These are phyloP conservation scores for Phyllostomus hastatus DNA, from an alignment of 2,113 vertebrate genomes.

Conservation along the genomic window DNA sequence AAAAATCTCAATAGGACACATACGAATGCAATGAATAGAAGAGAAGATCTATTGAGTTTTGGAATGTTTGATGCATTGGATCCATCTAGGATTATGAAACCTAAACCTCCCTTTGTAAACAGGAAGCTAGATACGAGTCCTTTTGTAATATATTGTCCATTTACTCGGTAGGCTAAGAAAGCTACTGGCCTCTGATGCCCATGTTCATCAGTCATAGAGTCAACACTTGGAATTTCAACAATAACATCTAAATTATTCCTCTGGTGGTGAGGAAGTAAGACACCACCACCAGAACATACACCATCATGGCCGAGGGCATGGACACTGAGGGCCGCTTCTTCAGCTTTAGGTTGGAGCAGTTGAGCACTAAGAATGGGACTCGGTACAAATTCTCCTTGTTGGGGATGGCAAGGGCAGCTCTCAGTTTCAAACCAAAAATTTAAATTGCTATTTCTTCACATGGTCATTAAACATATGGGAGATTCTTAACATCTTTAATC, in stretches of 20 bases:
- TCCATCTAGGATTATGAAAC: constrained; percentile 97
- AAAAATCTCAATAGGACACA: constrained; percentile 98
- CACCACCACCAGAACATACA: neutral
- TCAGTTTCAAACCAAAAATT: neutral
- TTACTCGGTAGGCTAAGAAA: constrained; percentile 97
- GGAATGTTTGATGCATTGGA: constrained; percentile 98
- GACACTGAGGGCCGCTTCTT: neutral
- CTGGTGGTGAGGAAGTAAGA: neutral
- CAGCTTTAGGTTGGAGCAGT: neutral
- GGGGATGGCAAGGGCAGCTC: neutral
- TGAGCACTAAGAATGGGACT: neutral
- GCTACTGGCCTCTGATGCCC: constrained; percentile 98
- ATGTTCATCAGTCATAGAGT: constrained; percentile 98
- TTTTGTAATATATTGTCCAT: constrained; percentile 96
- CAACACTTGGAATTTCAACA: constrained; percentile 96
- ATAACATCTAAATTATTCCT: constrained; percentile 99
- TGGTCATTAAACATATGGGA: neutral
- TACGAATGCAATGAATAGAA: constrained; percentile 98
- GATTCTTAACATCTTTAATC: neutral
- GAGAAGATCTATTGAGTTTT: constrained; percentile 95
- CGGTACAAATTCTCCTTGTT: neutral
- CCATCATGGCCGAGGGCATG: neutral
- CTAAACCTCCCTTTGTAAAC: constrained; percentile 73
- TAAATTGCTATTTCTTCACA: neutral
- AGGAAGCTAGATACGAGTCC: constrained; percentile 97